These are phyloP conservation scores for Latrodectus elegans DNA, from an alignment of 2,888 invertebrate genomes.

Conservation along the genomic window DNA sequence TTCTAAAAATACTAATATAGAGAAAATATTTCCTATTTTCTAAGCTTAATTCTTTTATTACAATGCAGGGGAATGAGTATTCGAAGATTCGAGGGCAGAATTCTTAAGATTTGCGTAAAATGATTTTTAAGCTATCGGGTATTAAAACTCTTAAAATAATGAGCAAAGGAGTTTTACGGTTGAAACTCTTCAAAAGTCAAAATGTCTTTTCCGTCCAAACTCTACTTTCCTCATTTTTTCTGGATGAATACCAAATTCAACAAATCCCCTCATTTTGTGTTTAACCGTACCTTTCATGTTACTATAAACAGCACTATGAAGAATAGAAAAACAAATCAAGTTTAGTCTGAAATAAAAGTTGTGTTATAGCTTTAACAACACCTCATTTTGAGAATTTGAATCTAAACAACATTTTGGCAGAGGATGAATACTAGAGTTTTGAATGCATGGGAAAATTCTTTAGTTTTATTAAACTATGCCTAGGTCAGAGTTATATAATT, in stretches of 20 bases:
- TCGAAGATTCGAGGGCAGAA: no score
- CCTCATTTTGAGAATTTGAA: background rate
- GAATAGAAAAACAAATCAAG: background rate
- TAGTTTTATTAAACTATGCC: background rate
- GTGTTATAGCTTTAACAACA: background rate
- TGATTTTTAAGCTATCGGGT: no score
- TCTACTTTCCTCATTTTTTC: background rate
- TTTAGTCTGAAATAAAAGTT: background rate
- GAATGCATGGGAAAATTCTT: no score
- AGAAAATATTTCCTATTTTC: no score
- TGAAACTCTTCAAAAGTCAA: no score
- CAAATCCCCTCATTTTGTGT: background rate
- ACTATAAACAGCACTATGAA: background rate
- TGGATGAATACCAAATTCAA: conserved; percentile 1
- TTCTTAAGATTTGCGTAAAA: no score
- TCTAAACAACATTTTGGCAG: conserved; percentile 1
- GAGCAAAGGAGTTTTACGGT: no score
- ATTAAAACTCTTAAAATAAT: no score
- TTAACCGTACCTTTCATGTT: background rate
- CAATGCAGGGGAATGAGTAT: no score
- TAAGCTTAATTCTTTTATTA: no score
- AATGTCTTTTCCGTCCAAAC: background rate
- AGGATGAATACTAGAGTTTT: background rate
- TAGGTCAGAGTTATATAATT: background rate
- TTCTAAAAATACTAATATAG: no score